These are phyloP conservation scores for Macrophya annulata DNA, from an alignment of 2,888 invertebrate genomes.

Conservation along the genomic window DNA sequence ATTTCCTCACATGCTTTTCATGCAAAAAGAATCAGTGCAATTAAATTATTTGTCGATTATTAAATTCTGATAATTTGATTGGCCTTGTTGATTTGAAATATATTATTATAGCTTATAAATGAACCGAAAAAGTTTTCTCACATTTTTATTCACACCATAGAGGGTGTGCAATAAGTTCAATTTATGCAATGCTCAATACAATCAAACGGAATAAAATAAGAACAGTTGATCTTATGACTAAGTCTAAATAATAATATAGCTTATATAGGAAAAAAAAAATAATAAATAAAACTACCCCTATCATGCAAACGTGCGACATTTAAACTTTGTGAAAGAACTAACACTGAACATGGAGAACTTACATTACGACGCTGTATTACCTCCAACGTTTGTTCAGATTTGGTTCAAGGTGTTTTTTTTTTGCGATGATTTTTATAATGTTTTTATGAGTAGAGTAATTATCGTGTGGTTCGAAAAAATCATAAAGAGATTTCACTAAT, in stretches of 20 bases:
- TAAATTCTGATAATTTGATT: background rate
- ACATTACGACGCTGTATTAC: constrained; percentile 65
- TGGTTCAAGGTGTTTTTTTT: constrained; percentile 40
- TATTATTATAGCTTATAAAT: background rate
- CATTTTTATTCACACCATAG: background rate
- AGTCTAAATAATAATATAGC: constrained; percentile 59
- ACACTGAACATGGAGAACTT: constrained; percentile 67
- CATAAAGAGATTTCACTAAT: background rate
- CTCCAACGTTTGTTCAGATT: constrained; percentile 62
- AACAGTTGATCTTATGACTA: constrained; percentile 5
- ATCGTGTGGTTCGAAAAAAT: constrained; percentile 26
- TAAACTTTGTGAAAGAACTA: constrained; percentile 60
- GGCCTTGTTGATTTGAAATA: background rate
- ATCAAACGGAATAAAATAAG: constrained; percentile 22
- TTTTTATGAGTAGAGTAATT: constrained; percentile 49
- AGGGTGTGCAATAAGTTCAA: constrained; percentile 1
- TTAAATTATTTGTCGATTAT: constrained; percentile 28
- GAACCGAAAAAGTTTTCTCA: background rate
- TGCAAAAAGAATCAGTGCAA: constrained; percentile 6
- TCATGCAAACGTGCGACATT: constrained; percentile 74
- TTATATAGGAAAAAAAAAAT: constrained; percentile 65
- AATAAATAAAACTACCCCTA: constrained; percentile 60
- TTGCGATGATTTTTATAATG: constrained; percentile 51
- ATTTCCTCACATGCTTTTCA: constrained; percentile 14
- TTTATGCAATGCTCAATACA: constrained; percentile 1